Percentiles rank a stretch among this genome's conserved stretches.
These are phyloP conservation scores for Champsocephalus esox DNA, from an alignment of 2,797 vertebrate species.

Conservation along the genomic window DNA sequence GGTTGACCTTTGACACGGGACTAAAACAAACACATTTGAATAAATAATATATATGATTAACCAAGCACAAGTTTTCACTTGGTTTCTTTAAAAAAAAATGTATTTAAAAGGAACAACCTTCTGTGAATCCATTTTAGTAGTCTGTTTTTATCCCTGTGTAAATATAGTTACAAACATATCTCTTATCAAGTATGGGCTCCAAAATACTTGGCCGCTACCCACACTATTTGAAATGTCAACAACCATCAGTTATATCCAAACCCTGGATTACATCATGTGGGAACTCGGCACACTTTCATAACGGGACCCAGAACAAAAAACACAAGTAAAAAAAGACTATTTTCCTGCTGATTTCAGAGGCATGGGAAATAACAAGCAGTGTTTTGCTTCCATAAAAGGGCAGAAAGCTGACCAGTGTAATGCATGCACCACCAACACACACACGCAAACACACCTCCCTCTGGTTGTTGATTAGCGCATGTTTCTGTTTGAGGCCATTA, in stretches of 20 bases:
- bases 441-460: slow-evolving; percentile 8
- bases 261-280: slow-evolving; percentile 21
- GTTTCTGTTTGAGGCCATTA: slow-evolving; percentile 25
- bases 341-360: slow-evolving; percentile 70
- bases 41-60: too few relatives aligned
- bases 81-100: not conserved
- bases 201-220: slow-evolving; percentile 21
- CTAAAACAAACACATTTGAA: too few relatives aligned
- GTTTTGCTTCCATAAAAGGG: slow-evolving; percentile 84
- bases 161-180: slow-evolving; percentile 35
- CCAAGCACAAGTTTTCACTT: not conserved
- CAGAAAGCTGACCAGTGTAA: slow-evolving; percentile 60
- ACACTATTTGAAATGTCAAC: slow-evolving; percentile 44
- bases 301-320: slow-evolving; percentile 9
- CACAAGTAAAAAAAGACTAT: slow-evolving; percentile 39
- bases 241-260: slow-evolving; percentile 32
- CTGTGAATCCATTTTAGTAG: slow-evolving; percentile 7
- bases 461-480: not conserved
- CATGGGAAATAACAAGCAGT: slow-evolving; percentile 74
- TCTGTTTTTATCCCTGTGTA: slow-evolving; percentile 29
- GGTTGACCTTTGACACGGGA: too few relatives aligned
- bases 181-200: slow-evolving; percentile 32
- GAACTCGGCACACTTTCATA: slow-evolving; percentile 28
- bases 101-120: not conserved
- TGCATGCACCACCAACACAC: slow-evolving; percentile 18